A percentile compares a stretch with the other conserved stretches of the same genome.
phyloP scores from a whole-genome alignment of 2,797 vertebrate species.

The Neosilurus hyrtlii region DNA sequence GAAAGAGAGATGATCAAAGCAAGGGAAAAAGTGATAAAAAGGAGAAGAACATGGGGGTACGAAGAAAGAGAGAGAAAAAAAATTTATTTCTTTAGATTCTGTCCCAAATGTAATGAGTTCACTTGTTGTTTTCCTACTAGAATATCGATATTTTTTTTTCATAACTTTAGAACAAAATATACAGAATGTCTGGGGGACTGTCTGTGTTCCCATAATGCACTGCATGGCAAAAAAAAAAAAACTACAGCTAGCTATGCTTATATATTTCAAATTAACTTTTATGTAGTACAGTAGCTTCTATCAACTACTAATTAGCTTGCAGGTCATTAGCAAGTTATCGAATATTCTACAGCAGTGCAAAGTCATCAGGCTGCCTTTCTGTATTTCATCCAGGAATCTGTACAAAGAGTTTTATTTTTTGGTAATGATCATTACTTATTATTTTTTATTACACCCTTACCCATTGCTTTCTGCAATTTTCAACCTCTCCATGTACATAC shows the following conservation, averaged over 20 bases:
- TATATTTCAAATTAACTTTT: neutral
- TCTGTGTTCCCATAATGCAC: too few relatives aligned
- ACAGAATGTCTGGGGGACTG: neutral
- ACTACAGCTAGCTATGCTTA: too few relatives aligned
- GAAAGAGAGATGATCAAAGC: slow-evolving; percentile 28
- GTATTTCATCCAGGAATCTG: neutral
- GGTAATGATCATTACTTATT: neutral
- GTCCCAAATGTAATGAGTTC: slow-evolving; percentile 2
- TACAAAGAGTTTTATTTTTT: neutral
- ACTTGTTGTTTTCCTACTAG: neutral
- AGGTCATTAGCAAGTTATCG: neutral
- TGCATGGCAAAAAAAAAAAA: too few relatives aligned
- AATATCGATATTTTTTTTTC: neutral
- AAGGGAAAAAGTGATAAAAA: neutral
- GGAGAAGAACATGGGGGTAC: neutral
- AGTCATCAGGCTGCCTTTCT: neutral
- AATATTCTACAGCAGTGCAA: neutral
- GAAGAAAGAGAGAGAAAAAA: too few relatives aligned
- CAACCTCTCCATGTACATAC: too few relatives aligned
- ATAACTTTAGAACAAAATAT: neutral
- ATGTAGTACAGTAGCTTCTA: neutral
- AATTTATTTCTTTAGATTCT: neutral
- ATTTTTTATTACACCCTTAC: neutral
- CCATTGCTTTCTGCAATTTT: neutral
- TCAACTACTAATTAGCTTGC: neutral